Percentiles rank a stretch among this genome's conserved stretches.
These are phyloP conservation scores for Grallaria varia DNA, from an alignment of 2,113 vertebrate species.

Conservation along the genomic window DNA sequence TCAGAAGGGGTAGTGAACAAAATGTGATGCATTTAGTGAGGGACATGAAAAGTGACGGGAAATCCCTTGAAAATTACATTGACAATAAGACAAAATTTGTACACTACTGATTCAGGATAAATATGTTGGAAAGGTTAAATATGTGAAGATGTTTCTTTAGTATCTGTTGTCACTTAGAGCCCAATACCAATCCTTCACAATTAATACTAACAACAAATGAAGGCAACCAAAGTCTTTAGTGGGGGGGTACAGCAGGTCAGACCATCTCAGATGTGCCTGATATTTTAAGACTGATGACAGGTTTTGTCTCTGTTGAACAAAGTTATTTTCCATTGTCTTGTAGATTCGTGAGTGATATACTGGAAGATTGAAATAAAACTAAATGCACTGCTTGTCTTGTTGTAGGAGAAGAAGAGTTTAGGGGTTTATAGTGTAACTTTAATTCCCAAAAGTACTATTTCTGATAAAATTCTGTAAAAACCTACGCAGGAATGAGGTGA, in stretches of 20 bases:
- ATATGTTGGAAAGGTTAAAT: neutral
- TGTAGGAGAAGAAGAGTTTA: neutral
- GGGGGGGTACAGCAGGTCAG: neutral
- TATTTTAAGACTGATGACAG: neutral
- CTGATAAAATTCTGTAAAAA: neutral
- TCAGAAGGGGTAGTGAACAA: neutral
- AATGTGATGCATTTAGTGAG: neutral
- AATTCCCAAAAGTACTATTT: neutral
- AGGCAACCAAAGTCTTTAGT: neutral
- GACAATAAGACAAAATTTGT: neutral
- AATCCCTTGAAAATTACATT: neutral
- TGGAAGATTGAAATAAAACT: neutral
- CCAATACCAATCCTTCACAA: neutral
- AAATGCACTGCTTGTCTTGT: neutral
- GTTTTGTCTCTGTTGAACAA: neutral
- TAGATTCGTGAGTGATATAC: neutral
- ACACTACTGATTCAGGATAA: neutral
- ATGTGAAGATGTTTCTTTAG: neutral
- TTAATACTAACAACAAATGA: neutral
- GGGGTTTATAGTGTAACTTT: neutral
- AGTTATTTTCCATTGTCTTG: neutral
- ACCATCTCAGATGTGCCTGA: neutral
- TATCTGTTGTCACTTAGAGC: neutral
- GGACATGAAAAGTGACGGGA: neutral
- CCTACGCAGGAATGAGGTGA: neutral